Conservation (phyloP, 2,888 invertebrate genomes). For the Tubiluchus corallicola region DNA sequence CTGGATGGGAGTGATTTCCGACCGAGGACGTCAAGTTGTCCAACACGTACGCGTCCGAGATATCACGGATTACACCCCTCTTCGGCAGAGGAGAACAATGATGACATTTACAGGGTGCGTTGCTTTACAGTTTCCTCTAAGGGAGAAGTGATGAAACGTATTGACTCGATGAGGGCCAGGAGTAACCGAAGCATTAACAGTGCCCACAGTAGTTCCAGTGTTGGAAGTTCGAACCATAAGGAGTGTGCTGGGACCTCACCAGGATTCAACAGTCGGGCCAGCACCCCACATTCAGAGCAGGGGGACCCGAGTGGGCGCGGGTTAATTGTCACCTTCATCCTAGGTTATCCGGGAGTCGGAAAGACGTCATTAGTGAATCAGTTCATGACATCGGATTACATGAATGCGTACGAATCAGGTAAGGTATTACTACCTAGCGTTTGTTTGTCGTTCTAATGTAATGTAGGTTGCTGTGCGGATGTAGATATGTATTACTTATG, state of each 20-base stretch:
- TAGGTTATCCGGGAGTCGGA: not conserved
- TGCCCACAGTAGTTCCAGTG: not conserved
- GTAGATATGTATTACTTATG: no score
- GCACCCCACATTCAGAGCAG: not conserved
- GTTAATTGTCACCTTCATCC: not conserved
- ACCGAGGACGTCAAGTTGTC: not conserved
- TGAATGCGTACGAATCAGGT: not conserved
- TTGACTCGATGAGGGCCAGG: not conserved
- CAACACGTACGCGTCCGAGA: not conserved
- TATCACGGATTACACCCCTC: not conserved
- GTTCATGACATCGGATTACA: not conserved
- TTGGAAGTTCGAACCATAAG: not conserved
- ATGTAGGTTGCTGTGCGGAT: no score
- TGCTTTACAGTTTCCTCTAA: not conserved
- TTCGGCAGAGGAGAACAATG: not conserved
- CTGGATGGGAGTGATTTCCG: no score
- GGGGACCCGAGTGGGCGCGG: not conserved
- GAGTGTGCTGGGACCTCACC: not conserved
- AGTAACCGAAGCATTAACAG: slow-evolving; percentile 1
- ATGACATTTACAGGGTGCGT: slow-evolving; percentile 1
- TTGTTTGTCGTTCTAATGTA: no score
- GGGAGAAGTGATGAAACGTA: not conserved
- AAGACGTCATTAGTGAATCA: not conserved
- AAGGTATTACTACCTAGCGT: no score
- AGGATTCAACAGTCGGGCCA: not conserved